These are phyloP conservation scores for Drosophila bipectinata DNA, from an alignment of 1,140 invertebrate species.

Conservation along the genomic window DNA sequence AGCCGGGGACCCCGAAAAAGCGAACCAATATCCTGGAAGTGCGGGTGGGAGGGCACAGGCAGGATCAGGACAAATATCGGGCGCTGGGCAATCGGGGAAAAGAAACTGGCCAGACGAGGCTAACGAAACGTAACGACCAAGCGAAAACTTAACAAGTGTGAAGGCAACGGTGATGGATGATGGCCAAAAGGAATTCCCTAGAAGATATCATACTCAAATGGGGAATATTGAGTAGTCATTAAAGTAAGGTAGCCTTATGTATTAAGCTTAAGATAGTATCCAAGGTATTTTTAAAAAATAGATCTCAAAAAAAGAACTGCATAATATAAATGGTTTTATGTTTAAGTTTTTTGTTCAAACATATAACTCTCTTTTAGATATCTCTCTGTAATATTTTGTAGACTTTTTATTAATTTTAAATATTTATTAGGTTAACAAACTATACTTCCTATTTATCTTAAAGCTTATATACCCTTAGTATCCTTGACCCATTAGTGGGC, in stretches of 20 bases:
- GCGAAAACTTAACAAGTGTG: conserved; percentile 64
- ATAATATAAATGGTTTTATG: no score
- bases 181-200: conserved; percentile 36
- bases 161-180: conserved; percentile 38
- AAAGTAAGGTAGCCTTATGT: not conserved
- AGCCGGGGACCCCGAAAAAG: conserved; percentile 27
- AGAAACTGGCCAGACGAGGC: conserved; percentile 34
- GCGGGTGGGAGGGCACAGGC: not conserved
- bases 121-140: conserved; percentile 77
- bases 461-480: conserved; percentile 14
- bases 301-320: no score
- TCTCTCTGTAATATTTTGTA: not conserved
- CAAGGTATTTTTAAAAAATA: not conserved
- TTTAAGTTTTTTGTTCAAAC: no score
- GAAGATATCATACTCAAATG: not conserved
- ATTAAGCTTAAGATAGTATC: not conserved
- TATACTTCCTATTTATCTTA: not conserved
- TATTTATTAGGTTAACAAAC: not conserved
- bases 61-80: conserved; percentile 33
- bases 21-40: conserved; percentile 19
- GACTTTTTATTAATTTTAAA: not conserved
- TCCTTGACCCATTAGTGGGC: conserved; percentile 30
- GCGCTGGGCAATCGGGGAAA: conserved; percentile 4
- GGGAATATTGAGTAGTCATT: not conserved
- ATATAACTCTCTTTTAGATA: no score